These are phyloP conservation scores for Nesometra sesokonis DNA, from an alignment of 35 echinoderm and acorn worm species.

Conservation along the genomic window DNA sequence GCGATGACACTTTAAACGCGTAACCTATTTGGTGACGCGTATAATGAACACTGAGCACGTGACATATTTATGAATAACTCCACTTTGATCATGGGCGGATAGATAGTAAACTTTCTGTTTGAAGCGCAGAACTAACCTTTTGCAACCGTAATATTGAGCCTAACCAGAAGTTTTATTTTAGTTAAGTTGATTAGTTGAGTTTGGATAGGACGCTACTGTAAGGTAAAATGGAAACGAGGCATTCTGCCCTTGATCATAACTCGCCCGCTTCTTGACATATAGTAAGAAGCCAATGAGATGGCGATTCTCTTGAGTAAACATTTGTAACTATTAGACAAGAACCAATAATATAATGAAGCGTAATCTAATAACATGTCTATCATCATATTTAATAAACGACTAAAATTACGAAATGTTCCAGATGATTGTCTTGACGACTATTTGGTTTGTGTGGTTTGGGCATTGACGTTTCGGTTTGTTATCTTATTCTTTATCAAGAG, in stretches of 20 bases:
- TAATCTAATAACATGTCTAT: neutral
- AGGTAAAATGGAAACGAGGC: neutral
- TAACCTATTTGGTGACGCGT: neutral
- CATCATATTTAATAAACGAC: neutral
- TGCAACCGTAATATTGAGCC: neutral
- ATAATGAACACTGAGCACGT: neutral
- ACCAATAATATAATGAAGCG: neutral
- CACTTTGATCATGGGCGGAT: neutral
- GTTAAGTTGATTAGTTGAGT: neutral
- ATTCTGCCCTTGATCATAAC: neutral
- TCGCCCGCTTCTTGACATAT: neutral
- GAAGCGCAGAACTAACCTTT: neutral
- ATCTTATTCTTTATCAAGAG: neutral
- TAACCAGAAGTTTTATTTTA: slow-evolving; percentile 1
- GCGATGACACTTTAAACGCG: neutral
- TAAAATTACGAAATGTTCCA: neutral
- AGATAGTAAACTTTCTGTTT: neutral
- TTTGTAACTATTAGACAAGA: neutral
- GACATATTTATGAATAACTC: neutral
- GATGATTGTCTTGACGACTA: neutral
- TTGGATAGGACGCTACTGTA: neutral
- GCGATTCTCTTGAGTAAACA: neutral
- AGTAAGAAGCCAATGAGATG: neutral
- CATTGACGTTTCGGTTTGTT: neutral
- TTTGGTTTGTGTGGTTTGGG: too few relatives aligned